A percentile compares a stretch with the other conserved stretches of the same genome.
phyloP scores from a whole-genome alignment of 2,113 vertebrate genomes.

The Dasyurus viverrinus region DNA sequence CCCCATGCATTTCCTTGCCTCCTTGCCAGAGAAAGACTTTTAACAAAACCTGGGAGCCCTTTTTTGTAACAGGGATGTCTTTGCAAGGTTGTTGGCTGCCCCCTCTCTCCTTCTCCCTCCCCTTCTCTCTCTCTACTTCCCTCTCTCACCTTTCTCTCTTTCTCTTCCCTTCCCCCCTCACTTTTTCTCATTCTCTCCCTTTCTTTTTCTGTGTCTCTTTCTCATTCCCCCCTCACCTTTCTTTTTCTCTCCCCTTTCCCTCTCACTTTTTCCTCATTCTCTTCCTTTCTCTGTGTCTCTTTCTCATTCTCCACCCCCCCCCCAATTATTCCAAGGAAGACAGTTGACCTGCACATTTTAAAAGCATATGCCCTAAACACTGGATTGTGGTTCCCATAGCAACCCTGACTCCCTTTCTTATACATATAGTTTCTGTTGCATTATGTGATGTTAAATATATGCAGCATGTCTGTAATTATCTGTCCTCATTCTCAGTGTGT shows the following conservation, averaged over 20 bases:
- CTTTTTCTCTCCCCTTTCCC: too few relatives aligned
- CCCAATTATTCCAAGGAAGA: slow-evolving; percentile 41
- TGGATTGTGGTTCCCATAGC: slow-evolving; percentile 55
- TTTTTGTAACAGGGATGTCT: slow-evolving; percentile 10
- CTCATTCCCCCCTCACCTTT: too few relatives aligned
- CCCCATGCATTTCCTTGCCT: slow-evolving; percentile 47
- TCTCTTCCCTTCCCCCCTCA: too few relatives aligned
- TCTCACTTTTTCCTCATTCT: too few relatives aligned
- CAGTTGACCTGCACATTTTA: slow-evolving; percentile 55
- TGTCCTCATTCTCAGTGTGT: slow-evolving; percentile 22
- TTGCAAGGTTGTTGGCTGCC: background rate
- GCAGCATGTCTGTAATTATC: slow-evolving; percentile 32
- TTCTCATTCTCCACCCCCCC: background rate
- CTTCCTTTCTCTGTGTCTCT: too few relatives aligned
- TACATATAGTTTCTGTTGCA: slow-evolving; percentile 37
- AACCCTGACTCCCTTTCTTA: slow-evolving; percentile 62
- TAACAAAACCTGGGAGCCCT: slow-evolving; percentile 13
- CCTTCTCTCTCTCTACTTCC: slow-evolving; percentile 1
- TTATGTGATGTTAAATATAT: slow-evolving; percentile 33
- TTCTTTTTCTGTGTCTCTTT: too few relatives aligned
- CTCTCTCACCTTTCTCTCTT: too few relatives aligned
- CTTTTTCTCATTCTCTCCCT: too few relatives aligned
- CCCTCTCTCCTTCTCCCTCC: slow-evolving; percentile 40
- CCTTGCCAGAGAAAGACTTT: slow-evolving; percentile 15
- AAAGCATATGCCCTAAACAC: slow-evolving; percentile 51